phyloP scores from a whole-genome alignment of 2,797 vertebrate genomes.

The Cryptoprocta ferox region DNA sequence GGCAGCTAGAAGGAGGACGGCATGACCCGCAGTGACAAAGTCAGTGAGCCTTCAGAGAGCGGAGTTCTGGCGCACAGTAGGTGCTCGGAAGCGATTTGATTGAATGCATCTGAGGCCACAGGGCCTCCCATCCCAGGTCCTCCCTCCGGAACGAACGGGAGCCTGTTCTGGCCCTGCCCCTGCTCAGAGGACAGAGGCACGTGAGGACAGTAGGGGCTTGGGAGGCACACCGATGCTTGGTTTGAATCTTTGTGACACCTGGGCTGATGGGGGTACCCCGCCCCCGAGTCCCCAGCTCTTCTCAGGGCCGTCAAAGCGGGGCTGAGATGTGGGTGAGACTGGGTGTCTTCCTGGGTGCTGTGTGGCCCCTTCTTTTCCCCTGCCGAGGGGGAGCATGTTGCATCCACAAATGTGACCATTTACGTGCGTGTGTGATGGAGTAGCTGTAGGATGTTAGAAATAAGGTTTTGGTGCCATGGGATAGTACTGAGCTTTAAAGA shows the following conservation, averaged over 20 bases:
- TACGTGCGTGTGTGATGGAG: accelerated
- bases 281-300: neutral
- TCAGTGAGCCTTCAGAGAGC: accelerated
- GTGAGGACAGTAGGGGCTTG: neutral
- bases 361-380: neutral
- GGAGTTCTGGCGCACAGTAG: accelerated
- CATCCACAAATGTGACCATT: accelerated
- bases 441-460: neutral
- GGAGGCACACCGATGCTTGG: neutral
- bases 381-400: neutral
- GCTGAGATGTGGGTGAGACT: neutral
- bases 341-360: accelerated
- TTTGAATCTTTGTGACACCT: neutral
- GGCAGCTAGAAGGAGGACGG: neutral
- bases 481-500: neutral
- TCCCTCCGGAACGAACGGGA: accelerated
- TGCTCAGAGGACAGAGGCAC: neutral
- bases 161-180: neutral
- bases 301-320: neutral
- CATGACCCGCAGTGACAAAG: neutral
- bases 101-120: too few species aligned
- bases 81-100: neutral
- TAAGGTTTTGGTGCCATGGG: neutral
- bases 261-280: neutral
- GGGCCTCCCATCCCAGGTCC: too few species aligned